phyloP scores from a whole-genome alignment of 2,888 invertebrate genomes.

The Standfussiana lucernea region DNA sequence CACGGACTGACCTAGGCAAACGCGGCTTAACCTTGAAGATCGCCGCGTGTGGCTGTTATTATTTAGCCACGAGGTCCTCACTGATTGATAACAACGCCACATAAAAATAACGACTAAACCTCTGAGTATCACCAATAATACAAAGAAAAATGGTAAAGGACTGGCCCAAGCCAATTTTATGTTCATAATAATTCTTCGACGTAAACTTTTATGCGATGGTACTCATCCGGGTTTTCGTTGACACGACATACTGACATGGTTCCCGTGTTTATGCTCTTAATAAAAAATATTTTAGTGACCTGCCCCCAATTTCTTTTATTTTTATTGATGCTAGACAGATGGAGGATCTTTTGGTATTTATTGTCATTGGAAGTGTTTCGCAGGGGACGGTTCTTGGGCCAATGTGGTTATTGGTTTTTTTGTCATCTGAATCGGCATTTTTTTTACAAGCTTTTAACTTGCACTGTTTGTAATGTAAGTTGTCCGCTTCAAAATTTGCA shows the following conservation, averaged over 20 bases:
- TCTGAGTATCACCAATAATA: conserved; percentile 21
- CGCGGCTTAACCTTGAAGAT: too few relatives aligned
- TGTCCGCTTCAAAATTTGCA: not conserved
- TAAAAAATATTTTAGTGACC: conserved; percentile 67
- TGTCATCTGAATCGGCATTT: not conserved
- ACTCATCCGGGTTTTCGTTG: conserved; percentile 56
- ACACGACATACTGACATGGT: conserved; percentile 66
- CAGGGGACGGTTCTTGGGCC: conserved; percentile 32
- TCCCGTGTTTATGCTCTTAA: conserved; percentile 61
- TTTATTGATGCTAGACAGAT: conserved; percentile 38
- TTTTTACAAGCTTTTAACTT: not conserved
- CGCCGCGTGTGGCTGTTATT: too few relatives aligned
- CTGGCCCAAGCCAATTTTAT: conserved; percentile 57
- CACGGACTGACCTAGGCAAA: too few relatives aligned
- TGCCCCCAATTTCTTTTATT: conserved; percentile 59
- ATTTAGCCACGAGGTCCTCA: too few relatives aligned
- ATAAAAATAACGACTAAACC: conserved; percentile 9
- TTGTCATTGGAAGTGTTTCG: conserved; percentile 36
- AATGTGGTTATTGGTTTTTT: conserved; percentile 5
- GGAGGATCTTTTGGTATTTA: conserved; percentile 56
- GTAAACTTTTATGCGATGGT: conserved; percentile 64
- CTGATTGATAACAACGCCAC: too few relatives aligned
- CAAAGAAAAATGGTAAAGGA: conserved; percentile 53
- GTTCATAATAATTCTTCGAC: conserved; percentile 65
- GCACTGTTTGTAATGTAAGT: not conserved